Base-by-base conservation (phyloP, 2,888 invertebrate genomes). In the Cyrtodaria siliqua region DNA sequence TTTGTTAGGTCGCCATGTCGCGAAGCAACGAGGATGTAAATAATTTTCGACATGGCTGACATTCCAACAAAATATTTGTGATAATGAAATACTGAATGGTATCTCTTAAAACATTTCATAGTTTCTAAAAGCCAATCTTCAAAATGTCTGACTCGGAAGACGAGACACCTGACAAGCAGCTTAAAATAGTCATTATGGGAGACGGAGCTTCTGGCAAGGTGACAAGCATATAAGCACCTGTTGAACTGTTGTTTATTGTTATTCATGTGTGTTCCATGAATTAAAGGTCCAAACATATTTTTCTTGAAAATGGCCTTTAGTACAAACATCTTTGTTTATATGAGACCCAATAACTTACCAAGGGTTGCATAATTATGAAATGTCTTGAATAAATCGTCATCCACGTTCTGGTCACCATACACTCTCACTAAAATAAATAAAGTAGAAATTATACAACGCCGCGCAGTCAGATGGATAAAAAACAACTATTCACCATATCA, bases 141-240 rank as follows among this genome's bases (percentile, higher is more conserved):
- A 83, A 70, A 52, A 92, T 92, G 92, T 92, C 92, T n/a, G 92
- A 92, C 79, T 92, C 92, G 1, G 92, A 92, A 62, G 92, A 92
- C 24, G 91, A 92, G 77, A 76, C 80, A 24, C 87, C 88, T 3
- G 91, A 92, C 62, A 89, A 87, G 92, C 95, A 95, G 89, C 93
- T 97, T 84, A 97, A 97, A 94, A 94, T 97, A 87, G 95, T 96
- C 55, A 93, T 97, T 79, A 94, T 97, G 86, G 97, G 97, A 33
- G 97, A 97, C 92, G 95, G 96, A 60, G 95, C 95, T 72, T 95
- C 96, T 83, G 97, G 97, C 83, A 97, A 97, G 95, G 97, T 97
- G 94, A 94, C 94, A 16, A 52, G 27, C 52, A 52, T 23, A 9
- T 49, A 8, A 8, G 8, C 49, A 14, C n/a, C n/a, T 20, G 6